These are phyloP conservation scores for Ceratosolen fusciceps DNA, from an alignment of 1,140 invertebrate species.

Conservation along the genomic window DNA sequence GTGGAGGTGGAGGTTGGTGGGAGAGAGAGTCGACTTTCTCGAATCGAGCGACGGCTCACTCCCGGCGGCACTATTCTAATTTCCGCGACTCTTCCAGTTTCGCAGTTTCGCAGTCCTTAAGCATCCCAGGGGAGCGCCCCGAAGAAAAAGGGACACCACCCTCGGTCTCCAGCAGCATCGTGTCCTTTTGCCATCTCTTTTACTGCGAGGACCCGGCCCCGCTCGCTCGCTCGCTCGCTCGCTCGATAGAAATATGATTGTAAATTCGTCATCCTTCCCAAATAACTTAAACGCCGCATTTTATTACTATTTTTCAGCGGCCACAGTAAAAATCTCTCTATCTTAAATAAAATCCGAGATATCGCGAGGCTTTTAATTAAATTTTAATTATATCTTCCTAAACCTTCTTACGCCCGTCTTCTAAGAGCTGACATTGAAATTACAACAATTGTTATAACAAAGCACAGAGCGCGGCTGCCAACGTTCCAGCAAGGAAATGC, in stretches of 20 bases:
- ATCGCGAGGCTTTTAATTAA: too few relatives aligned
- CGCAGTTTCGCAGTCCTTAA: conserved; percentile 46
- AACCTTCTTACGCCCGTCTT: too few relatives aligned
- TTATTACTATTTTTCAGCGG: background rate
- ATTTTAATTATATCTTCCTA: too few relatives aligned
- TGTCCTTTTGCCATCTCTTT: background rate
- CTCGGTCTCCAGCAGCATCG: background rate
- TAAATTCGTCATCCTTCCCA: background rate
- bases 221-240: too few relatives aligned
- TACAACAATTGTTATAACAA: too few relatives aligned
- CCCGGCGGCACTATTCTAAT: conserved; percentile 50
- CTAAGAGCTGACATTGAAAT: too few relatives aligned
- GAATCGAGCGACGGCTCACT: conserved; percentile 37
- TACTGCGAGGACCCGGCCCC: background rate
- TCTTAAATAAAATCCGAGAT: too few relatives aligned
- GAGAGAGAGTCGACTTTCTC: conserved; percentile 1
- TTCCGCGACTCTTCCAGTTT: conserved; percentile 42
- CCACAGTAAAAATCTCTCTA: too few relatives aligned
- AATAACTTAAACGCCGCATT: background rate
- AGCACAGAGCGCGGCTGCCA: too few relatives aligned
- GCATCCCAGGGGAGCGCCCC: conserved; percentile 44
- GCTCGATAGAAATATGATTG: background rate
- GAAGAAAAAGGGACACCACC: conserved; percentile 8
- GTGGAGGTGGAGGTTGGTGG: too few relatives aligned
- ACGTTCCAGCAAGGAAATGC: too few relatives aligned